A percentile compares a stretch with the other conserved stretches of the same genome.
These are phyloP conservation scores for Mola mola DNA, from an alignment of 2,113 vertebrate genomes.

Conservation along the genomic window DNA sequence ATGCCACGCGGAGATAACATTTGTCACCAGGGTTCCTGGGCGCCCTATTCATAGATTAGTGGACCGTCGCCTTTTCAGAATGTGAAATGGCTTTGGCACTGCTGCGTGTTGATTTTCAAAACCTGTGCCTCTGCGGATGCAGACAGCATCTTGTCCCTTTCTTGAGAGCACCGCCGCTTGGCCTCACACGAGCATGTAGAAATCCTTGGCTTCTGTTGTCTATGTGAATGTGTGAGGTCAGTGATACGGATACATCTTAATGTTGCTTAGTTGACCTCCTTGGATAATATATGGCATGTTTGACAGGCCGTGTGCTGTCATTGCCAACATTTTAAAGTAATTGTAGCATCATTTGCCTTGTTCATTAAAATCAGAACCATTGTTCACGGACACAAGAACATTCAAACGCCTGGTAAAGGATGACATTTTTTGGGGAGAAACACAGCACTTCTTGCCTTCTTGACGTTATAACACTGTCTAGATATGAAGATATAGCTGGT, in stretches of 20 bases:
- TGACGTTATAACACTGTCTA: too few species aligned
- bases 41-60: constrained; percentile 86
- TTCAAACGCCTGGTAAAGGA: too few species aligned
- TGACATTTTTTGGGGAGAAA: too few species aligned
- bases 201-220: constrained; percentile 66
- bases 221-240: constrained; percentile 44
- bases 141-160: constrained; percentile 75
- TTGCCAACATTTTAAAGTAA: not conserved
- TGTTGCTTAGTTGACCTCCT: constrained; percentile 33
- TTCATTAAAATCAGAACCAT: too few species aligned
- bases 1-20: constrained; percentile 86
- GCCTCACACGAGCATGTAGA: constrained; percentile 41
- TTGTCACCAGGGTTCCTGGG: constrained; percentile 82
- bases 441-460: too few species aligned
- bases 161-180: constrained; percentile 64
- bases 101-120: constrained; percentile 81
- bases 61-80: constrained; percentile 82
- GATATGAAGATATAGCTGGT: not conserved
- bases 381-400: too few species aligned
- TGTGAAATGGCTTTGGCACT: constrained; percentile 84
- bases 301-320: not conserved
- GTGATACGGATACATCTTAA: constrained; percentile 27
- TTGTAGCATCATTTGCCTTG: not conserved
- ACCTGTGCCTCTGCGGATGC: constrained; percentile 70
- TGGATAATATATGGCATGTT: constrained; percentile 45